phyloP scores from a whole-genome alignment of 2,113 vertebrate species.

The Budorcas taxicolor region DNA sequence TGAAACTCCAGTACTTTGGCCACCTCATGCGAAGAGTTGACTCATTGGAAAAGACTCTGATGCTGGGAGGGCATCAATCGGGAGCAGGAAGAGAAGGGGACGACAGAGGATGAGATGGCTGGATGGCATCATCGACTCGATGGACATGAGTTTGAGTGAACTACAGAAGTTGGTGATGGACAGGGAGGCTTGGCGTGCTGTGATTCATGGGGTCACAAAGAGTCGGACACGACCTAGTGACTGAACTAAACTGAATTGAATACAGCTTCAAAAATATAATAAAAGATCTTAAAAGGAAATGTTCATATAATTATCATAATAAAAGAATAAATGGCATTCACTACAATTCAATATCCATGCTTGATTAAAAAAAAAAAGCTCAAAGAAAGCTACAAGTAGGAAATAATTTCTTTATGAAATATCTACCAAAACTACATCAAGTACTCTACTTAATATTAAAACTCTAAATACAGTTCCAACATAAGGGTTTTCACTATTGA shows the following conservation, averaged over 20 bases:
- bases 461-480: neutral
- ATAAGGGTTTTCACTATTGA: neutral
- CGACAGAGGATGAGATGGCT: too few species aligned
- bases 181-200: too few species aligned
- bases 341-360: neutral
- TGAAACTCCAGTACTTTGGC: too few species aligned
- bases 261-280: neutral
- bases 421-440: neutral
- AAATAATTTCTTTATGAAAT: neutral
- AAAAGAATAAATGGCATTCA: neutral
- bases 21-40: too few species aligned
- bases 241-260: neutral
- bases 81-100: too few species aligned
- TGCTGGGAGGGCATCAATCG: too few species aligned
- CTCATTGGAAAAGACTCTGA: too few species aligned
- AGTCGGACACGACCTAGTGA: too few species aligned
- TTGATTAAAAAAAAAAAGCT: neutral
- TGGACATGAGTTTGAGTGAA: too few species aligned
- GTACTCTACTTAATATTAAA: neutral
- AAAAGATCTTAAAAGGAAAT: neutral
- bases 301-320: neutral
- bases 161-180: too few species aligned
- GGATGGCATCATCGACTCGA: accelerated
- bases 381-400: neutral
- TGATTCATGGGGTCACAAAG: too few species aligned